Evolutionary conservation across 2,113 vertebrate species (phyloP), one percentile per base, ranked within the genome.

Genomic region (Neofelis nebulosa): DNA sequence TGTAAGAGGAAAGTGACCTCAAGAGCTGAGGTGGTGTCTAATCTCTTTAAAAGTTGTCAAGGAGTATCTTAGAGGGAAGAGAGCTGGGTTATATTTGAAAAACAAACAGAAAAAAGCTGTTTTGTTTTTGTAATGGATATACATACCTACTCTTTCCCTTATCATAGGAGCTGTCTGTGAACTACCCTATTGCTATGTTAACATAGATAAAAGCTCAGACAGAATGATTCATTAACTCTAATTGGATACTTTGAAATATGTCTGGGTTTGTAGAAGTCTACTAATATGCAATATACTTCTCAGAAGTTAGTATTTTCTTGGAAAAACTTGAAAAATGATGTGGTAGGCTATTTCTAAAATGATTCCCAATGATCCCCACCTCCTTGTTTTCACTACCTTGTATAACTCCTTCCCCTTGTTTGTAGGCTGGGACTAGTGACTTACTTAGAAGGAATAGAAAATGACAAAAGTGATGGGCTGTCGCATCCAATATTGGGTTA

Each of bases 291-390:
- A 14, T 21, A 6, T 4, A 52, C 9, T 73, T 96, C 69, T 94
- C 65, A 80, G 45, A 79, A 82, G n/a, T 90, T 80, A 73, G n/a
- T 63, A 8, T 91, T 94, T 92, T 95, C 80, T 48, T 91, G n/a
- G 73, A 81, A 83, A 91, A 86, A 7, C 50, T 78, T 81, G 13
- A 18, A 36, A 68, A 82, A 29, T 73, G 27, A 29, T 79, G 21
- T 80, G 63, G 36, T 6, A 36, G 36, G 7, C 33, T 13, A 5
- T 86, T 95, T 89, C 50, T 38, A 85, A 80, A 83, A 65, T 83
- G 93, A 14, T 8, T 50, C 10, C 29, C 3, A n/a, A 15, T 91
- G 12, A 69, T 85, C 36, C 36, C 45, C n/a, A 10, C 10, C 12
- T 85, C 41, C 4, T 12, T 52, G 1, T 91, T 15, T 36, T 87